Conservation (phyloP, 2,797 vertebrate species). For the Okamejei kenojei region DNA sequence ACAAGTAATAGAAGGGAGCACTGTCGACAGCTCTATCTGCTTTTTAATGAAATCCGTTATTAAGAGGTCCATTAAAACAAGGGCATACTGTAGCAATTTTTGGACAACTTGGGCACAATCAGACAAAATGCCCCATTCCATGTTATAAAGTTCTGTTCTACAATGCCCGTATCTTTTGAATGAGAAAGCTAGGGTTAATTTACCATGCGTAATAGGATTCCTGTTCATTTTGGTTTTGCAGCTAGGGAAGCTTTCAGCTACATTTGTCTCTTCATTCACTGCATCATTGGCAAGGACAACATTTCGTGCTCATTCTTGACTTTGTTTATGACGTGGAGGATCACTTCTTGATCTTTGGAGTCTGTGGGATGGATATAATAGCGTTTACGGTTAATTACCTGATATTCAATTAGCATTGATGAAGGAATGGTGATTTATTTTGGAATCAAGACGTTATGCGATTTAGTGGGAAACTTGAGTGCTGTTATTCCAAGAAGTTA, state of each 20-base stretch:
- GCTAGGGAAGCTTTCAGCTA: neutral
- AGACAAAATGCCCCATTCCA: no score
- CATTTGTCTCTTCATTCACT: neutral
- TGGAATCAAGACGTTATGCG: neutral
- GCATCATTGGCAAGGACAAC: neutral
- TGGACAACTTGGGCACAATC: no score
- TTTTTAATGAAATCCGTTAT: no score
- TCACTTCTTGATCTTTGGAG: neutral
- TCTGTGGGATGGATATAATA: neutral
- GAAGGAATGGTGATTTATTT: no score
- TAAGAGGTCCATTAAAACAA: no score
- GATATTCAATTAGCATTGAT: neutral
- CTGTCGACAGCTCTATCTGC: no score
- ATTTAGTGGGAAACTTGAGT: neutral
- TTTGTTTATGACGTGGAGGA: neutral
- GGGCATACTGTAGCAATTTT: no score
- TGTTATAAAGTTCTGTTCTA: no score
- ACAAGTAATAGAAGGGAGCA: no score
- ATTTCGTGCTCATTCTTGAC: neutral
- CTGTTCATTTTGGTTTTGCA: neutral
- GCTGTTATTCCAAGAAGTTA: neutral
- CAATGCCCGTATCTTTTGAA: no score
- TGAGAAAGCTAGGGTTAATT: no score
- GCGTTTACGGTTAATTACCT: neutral
- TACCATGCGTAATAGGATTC: neutral